Evolutionary conservation across 2,797 vertebrate species (phyloP).

Genomic region (Ibycter americanus): DNA sequence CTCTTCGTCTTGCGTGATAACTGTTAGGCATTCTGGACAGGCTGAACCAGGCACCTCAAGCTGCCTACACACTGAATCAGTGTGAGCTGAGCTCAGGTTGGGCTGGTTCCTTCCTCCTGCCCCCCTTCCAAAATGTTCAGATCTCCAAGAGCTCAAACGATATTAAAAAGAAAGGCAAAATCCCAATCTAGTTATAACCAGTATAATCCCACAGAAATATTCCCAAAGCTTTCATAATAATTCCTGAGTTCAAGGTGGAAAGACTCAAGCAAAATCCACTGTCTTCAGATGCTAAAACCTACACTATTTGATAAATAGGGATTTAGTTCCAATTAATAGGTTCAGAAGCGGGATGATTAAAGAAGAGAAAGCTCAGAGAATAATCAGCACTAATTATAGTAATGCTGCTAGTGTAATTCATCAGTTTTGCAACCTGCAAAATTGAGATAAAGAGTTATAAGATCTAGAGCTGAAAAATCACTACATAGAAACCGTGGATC

Average conservation of each 20-base stretch:
- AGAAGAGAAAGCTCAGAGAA: constrained; percentile 30
- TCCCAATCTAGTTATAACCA: neutral
- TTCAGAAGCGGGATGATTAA: constrained; percentile 19
- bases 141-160: neutral
- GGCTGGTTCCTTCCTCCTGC: neutral
- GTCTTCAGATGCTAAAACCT: neutral
- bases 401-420: constrained; percentile 25
- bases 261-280: neutral
- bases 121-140: neutral
- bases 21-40: neutral
- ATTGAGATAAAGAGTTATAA: constrained; percentile 29
- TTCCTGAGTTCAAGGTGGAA: neutral
- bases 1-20: neutral
- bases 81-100: neutral
- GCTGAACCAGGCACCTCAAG: neutral
- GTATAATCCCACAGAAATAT: neutral
- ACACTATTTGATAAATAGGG: constrained; percentile 9
- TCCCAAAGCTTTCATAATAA: neutral
- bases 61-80: fast-evolving
- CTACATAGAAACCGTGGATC: neutral
- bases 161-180: neutral
- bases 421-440: constrained; percentile 37
- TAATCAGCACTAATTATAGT: constrained; percentile 36
- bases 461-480: constrained; percentile 26
- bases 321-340: constrained; percentile 39